Evolutionary conservation across 2,113 vertebrate genomes (phyloP).

Genomic region (Oncorhynchus kisutch): DNA sequence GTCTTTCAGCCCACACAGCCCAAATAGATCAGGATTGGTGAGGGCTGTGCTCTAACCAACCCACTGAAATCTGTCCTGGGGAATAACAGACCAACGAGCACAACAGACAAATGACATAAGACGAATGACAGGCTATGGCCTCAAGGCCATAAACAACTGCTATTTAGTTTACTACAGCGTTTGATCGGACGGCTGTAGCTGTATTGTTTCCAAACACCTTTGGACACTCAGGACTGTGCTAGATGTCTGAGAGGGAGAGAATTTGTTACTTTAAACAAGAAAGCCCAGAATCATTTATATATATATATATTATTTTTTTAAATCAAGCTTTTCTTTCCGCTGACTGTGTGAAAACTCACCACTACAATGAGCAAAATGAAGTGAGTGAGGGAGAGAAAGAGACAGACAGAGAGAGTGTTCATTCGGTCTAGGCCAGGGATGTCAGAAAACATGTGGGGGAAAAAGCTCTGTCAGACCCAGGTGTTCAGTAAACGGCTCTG

Average conservation of each 20-base stretch:
- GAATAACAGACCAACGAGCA: no score
- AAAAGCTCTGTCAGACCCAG: slow-evolving; percentile 30
- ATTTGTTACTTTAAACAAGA: no score
- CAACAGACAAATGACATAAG: no score
- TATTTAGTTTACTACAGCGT: neutral
- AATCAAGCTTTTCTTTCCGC: neutral
- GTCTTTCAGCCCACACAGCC: neutral
- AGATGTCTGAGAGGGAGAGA: neutral
- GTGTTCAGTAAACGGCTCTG: slow-evolving; percentile 18
- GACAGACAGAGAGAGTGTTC: neutral
- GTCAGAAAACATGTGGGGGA: slow-evolving; percentile 48
- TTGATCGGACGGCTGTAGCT: neutral
- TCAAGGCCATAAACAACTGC: neutral
- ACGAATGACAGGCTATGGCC: neutral
- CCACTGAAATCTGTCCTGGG: neutral
- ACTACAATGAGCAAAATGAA: neutral
- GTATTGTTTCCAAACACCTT: neutral
- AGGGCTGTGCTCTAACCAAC: neutral
- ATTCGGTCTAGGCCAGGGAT: neutral
- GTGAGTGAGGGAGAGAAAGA: neutral
- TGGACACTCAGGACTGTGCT: neutral
- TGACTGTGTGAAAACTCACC: neutral
- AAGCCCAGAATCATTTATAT: no score
- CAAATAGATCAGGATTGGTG: neutral
- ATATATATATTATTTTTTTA: neutral